Base-by-base conservation (phyloP, 2,797 vertebrate species). In the Halcyon chelicuti region DNA sequence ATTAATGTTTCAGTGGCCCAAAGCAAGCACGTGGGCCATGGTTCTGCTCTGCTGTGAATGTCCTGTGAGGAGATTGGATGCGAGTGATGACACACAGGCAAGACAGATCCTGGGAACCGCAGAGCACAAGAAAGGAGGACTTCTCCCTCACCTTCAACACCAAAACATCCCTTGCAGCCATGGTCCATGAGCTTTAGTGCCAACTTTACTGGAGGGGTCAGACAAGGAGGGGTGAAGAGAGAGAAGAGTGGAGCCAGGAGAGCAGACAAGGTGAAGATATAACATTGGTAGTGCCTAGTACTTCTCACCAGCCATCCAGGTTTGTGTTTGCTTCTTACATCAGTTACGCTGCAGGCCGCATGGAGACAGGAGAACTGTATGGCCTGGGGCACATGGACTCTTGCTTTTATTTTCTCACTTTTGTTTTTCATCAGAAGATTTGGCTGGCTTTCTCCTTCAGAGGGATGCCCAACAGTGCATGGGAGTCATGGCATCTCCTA, bases 401-500 rank as follows among this genome's bases (percentile, higher is more conserved):
- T 35, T 47, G 74, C 37, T 84, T 90, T 75, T 72, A 47, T 87
- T 63, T 78, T 82, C 75, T 82, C 66, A 47, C 71, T 85, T 90
- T 44, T 26, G 3, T 63, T 60, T 65, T 16, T 49, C 44, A 21
- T 42, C 85, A 81, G 54, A 49, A 66, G 52, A 21, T 63, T 52
- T 55, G 62, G 4, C 40, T 91, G 77, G 54, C 31, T 63, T 79
- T n/a, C 63, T 82, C 18, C 28, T 65, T 40, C 51, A 21, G 58
- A 76, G 25, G 63, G 67, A 46, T 37, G 54, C 44, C 7, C 49
- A 63, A 75, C 58, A 65, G 63, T 42, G 44, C 46, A 23, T 12
- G 39, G 63, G 51, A 55, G 35, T 33, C 13, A 0, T 35, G 71
- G 46, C 71, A 75, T 33, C 74, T 67, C 71, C 70, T 63, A 12